Evolutionary conservation across 2,888 invertebrate species (phyloP).

Genomic region (Leucania comma): DNA sequence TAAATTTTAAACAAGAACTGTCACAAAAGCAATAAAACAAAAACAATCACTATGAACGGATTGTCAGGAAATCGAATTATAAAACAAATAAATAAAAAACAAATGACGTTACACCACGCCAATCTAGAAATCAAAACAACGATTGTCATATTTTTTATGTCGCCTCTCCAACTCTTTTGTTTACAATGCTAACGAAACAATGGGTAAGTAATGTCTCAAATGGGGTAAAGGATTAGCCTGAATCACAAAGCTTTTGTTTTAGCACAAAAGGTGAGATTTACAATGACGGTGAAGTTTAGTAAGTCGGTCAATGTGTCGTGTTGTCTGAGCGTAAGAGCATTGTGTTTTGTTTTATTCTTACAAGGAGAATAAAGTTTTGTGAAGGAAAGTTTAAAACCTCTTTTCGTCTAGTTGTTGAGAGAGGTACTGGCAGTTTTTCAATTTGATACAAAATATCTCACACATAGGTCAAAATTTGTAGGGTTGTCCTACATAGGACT

Average conservation of each 20-base stretch:
- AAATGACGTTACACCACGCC: constrained; percentile 13
- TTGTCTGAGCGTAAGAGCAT: constrained; percentile 29
- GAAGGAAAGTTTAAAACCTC: not conserved
- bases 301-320: constrained; percentile 62
- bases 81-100: constrained; percentile 27
- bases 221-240: constrained; percentile 63
- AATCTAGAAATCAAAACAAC: constrained; percentile 29
- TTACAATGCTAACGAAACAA: constrained; percentile 52
- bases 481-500: no score
- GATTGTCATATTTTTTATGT: constrained; percentile 33
- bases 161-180: constrained; percentile 54
- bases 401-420: constrained; percentile 7
- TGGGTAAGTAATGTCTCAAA: constrained; percentile 56
- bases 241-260: constrained; percentile 60
- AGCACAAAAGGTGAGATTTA: constrained; percentile 63
- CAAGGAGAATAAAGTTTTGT: constrained; percentile 26
- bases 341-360: constrained; percentile 45
- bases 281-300: constrained; percentile 59
- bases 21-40: constrained; percentile 1
- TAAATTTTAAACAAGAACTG: no score
- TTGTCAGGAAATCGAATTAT: constrained; percentile 7
- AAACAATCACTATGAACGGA: constrained; percentile 7
- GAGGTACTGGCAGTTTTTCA: not conserved
- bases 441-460: no score
- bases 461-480: no score